phyloP scores from a whole-genome alignment of 2,797 vertebrate genomes.

The Steatocranus sp. region DNA sequence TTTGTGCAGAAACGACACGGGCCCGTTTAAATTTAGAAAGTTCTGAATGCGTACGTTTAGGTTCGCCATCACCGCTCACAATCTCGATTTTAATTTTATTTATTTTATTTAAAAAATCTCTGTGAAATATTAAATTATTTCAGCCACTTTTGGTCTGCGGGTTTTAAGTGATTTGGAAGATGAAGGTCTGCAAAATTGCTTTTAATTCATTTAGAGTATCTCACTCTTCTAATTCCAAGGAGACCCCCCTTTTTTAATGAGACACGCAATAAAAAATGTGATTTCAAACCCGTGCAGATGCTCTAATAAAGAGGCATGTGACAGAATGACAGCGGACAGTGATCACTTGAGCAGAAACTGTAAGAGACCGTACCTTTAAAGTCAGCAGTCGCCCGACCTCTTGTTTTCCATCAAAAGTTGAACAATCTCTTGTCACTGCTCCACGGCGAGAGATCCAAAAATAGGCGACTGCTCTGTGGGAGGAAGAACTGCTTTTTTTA shows the following conservation, averaged over 20 bases:
- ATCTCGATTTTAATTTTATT: background rate
- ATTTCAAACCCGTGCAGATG: background rate
- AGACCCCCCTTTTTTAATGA: background rate
- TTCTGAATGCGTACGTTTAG: background rate
- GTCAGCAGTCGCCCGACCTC: slow-evolving; percentile 73
- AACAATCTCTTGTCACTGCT: slow-evolving; percentile 58
- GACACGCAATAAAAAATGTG: background rate
- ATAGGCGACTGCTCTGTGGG: slow-evolving; percentile 47
- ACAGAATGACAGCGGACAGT: background rate
- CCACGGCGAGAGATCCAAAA: slow-evolving; percentile 61
- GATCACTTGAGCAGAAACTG: background rate
- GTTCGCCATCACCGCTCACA: background rate
- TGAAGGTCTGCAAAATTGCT: background rate
- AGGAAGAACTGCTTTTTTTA: slow-evolving; percentile 9
- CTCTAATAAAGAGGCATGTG: background rate
- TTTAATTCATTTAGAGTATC: slow-evolving; percentile 1
- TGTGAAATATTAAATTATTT: slow-evolving; percentile 29
- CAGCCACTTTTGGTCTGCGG: slow-evolving; percentile 18
- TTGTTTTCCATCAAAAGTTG: slow-evolving; percentile 82
- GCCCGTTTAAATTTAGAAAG: slow-evolving; percentile 11
- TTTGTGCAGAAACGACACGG: slow-evolving; percentile 25
- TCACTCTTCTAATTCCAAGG: background rate
- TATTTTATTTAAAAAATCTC: background rate
- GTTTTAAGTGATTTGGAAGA: slow-evolving; percentile 29
- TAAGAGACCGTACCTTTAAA: slow-evolving; percentile 69